Percentiles rank a stretch among this genome's conserved stretches.
Conservation (phyloP, 2,888 invertebrate genomes). For the Sinhomidia bicolor region DNA sequence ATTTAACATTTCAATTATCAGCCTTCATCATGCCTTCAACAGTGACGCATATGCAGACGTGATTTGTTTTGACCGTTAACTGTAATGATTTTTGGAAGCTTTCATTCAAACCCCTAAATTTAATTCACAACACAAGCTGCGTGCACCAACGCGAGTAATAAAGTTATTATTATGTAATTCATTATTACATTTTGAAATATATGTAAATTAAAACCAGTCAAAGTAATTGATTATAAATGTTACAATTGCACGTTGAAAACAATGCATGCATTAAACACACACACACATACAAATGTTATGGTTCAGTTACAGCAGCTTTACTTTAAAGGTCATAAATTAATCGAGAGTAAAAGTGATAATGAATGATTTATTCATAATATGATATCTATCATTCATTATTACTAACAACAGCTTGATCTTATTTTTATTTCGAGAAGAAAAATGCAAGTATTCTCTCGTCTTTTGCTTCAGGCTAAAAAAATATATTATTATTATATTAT, state of each 20-base stretch:
- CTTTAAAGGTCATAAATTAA: conserved; percentile 5
- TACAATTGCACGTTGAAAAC: neutral
- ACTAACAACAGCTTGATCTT: neutral
- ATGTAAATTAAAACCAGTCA: neutral
- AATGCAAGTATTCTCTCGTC: neutral
- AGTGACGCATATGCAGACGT: conserved; percentile 27
- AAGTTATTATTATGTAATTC: neutral
- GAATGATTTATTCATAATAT: neutral
- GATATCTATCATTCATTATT: neutral
- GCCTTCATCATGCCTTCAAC: neutral
- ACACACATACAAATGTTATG: neutral
- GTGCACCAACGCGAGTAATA: neutral
- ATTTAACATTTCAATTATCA: conserved; percentile 6
- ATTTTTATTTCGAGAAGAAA: neutral
- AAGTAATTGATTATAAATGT: neutral
- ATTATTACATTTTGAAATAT: neutral
- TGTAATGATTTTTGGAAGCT: neutral
- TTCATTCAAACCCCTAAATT: neutral
- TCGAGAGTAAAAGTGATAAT: conserved; percentile 28
- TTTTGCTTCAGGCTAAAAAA: too few relatives aligned
- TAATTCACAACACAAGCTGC: neutral
- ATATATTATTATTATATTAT: too few relatives aligned
- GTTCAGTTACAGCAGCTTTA: neutral
- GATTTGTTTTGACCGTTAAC: conserved; percentile 36
- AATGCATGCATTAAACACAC: neutral